Evolutionary conservation across 1,140 invertebrate genomes (phyloP).

Genomic region (Pentalonia nigronervosa): DNA sequence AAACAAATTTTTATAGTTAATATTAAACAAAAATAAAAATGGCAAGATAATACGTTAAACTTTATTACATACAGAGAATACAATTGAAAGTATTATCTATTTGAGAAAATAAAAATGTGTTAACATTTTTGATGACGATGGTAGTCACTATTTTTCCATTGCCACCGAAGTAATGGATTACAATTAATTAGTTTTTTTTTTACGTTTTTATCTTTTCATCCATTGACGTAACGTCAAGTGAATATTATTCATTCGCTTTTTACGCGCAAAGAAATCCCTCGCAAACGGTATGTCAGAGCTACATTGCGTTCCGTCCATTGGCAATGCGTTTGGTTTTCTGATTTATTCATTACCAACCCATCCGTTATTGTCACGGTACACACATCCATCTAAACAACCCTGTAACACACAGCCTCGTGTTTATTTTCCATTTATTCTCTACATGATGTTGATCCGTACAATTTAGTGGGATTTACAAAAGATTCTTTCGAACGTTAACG

Average conservation of each 20-base stretch:
- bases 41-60: background rate
- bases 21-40: background rate
- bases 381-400: constrained; percentile 6
- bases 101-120: background rate
- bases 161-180: background rate
- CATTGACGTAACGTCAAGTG: background rate
- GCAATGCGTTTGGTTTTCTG: background rate
- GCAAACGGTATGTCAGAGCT: background rate
- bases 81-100: background rate
- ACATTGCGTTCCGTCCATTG: background rate
- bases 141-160: background rate
- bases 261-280: background rate
- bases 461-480: background rate
- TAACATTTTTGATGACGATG: background rate
- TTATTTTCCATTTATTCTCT: constrained; percentile 32
- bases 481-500: background rate
- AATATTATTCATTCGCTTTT: background rate
- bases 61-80: background rate
- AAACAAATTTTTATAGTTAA: background rate
- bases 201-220: constrained; percentile 8
- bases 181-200: background rate
- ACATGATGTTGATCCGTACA: background rate
- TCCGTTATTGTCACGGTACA: background rate
- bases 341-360: constrained; percentile 16
- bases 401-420: background rate